phyloP scores from a whole-genome alignment of 2,113 vertebrate genomes.

The Vombatus ursinus region DNA sequence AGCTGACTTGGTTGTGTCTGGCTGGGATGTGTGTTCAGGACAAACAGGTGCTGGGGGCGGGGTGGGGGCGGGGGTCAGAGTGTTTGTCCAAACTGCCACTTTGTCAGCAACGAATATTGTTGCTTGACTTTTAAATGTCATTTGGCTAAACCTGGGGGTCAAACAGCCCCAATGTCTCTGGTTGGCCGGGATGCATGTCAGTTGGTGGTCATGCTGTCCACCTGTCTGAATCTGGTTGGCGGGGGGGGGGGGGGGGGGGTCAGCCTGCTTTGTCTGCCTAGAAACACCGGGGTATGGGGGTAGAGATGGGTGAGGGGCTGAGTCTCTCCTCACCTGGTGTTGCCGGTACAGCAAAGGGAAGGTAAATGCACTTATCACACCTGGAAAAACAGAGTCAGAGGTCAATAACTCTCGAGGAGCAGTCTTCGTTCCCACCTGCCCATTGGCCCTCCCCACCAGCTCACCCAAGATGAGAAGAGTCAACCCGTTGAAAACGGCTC shows the following conservation, averaged over 20 bases:
- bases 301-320: background rate
- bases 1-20: background rate
- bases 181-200: background rate
- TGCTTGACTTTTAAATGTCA: background rate
- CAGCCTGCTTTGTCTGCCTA: background rate
- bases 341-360: slow-evolving; percentile 91
- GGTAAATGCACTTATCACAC: slow-evolving; percentile 91
- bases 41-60: background rate
- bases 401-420: background rate
- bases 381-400: slow-evolving; percentile 75
- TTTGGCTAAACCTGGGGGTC: background rate
- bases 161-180: background rate
- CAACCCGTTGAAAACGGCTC: slow-evolving; percentile 91
- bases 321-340: slow-evolving; percentile 85
- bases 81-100: background rate
- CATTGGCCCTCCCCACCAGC: slow-evolving; percentile 19
- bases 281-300: background rate
- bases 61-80: background rate
- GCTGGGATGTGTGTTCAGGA: background rate
- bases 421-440: background rate
- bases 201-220: background rate
- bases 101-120: background rate
- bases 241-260: too few species aligned
- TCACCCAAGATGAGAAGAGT: slow-evolving; percentile 92
- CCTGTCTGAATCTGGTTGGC: background rate